phyloP scores from a whole-genome alignment of 2,113 vertebrate genomes.

The Octodon degus region DNA sequence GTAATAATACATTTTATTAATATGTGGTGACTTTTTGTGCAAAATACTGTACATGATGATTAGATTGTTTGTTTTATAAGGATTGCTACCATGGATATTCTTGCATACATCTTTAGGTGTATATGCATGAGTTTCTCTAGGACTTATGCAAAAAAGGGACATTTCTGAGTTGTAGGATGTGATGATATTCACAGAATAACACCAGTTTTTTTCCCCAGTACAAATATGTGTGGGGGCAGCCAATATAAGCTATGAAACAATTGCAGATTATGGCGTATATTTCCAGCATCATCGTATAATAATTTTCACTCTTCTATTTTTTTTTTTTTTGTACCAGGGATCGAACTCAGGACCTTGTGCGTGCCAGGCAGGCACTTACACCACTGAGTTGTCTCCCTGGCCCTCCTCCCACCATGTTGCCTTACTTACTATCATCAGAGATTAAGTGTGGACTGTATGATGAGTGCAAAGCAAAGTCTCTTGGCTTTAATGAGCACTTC shows the following conservation, averaged over 20 bases:
- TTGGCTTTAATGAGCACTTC: not conserved
- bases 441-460: not conserved
- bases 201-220: not conserved
- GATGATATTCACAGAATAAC: not conserved
- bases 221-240: not conserved
- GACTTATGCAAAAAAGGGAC: not conserved
- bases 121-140: not conserved
- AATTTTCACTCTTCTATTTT: not conserved
- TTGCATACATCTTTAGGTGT: not conserved
- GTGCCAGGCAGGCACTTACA: too few relatives aligned
- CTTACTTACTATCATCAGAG: not conserved
- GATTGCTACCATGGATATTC: not conserved
- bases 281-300: not conserved
- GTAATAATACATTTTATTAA: not conserved
- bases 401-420: not conserved
- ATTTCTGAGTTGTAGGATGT: not conserved
- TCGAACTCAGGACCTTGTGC: too few relatives aligned
- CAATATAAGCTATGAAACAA: not conserved
- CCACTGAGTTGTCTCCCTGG: too few relatives aligned
- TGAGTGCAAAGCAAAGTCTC: not conserved
- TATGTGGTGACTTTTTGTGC: not conserved
- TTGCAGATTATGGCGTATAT: rapidly evolving
- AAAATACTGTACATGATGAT: not conserved
- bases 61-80: not conserved
- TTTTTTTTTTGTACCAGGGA: too few relatives aligned